Percentiles rank a stretch among this genome's conserved stretches.
phyloP scores from a whole-genome alignment of 2,113 vertebrate genomes.

The Upupa epops region DNA sequence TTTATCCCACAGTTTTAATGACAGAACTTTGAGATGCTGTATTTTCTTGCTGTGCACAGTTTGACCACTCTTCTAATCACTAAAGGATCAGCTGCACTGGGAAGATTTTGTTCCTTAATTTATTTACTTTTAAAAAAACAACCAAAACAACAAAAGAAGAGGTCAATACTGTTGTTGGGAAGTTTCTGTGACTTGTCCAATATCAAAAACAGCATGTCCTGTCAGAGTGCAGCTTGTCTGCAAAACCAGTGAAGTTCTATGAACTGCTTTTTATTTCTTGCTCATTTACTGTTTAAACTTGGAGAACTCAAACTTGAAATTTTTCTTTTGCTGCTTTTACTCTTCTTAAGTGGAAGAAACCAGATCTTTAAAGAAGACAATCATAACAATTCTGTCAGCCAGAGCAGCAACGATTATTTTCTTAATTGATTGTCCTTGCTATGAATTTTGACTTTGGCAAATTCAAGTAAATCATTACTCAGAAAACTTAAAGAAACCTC shows the following conservation, averaged over 20 bases:
- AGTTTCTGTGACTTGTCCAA: background rate
- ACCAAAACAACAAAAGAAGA: background rate
- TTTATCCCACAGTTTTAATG: background rate
- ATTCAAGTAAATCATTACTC: background rate
- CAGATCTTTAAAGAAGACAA: background rate
- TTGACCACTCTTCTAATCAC: background rate
- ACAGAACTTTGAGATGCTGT: background rate
- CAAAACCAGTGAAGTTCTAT: background rate
- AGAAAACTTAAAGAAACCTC: background rate
- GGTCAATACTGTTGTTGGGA: background rate
- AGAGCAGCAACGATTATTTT: background rate
- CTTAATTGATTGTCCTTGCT: background rate
- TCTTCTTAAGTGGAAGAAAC: background rate
- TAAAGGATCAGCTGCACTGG: background rate
- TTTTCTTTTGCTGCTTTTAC: background rate
- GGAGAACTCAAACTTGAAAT: background rate
- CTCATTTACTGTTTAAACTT: background rate
- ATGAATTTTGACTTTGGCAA: background rate
- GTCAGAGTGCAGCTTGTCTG: background rate
- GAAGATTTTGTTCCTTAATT: background rate
- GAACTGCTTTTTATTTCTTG: background rate
- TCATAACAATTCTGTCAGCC: background rate
- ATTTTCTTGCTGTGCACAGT: background rate
- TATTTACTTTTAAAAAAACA: background rate
- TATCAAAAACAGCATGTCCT: background rate